Evolutionary conservation across 2,888 invertebrate genomes (phyloP).

Genomic region (Rhaphigaster nebulosa): DNA sequence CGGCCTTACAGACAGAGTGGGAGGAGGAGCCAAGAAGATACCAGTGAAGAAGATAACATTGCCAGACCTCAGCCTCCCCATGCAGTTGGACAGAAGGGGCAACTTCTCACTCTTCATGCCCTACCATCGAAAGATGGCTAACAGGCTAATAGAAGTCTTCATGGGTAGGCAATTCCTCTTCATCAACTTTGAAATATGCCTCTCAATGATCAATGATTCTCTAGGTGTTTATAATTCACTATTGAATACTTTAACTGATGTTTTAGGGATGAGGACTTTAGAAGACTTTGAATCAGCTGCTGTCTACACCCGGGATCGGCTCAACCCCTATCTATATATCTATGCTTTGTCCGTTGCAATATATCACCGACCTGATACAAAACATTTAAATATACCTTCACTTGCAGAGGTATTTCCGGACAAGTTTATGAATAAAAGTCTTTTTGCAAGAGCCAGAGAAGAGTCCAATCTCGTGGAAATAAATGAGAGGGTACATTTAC

Average conservation of each 20-base stretch:
- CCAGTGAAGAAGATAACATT: slow-evolving; percentile 74
- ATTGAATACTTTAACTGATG: not conserved
- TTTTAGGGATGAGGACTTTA: slow-evolving; percentile 77
- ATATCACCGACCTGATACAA: slow-evolving; percentile 80
- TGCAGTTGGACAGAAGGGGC: slow-evolving; percentile 75
- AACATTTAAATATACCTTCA: slow-evolving; percentile 79
- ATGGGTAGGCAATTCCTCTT: slow-evolving; percentile 71
- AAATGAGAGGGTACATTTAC: slow-evolving; percentile 58
- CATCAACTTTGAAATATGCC: not conserved
- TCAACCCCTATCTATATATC: slow-evolving; percentile 86
- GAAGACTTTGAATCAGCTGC: slow-evolving; percentile 81
- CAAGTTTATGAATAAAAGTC: slow-evolving; percentile 83
- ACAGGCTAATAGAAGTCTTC: slow-evolving; percentile 78
- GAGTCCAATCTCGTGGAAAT: slow-evolving; percentile 74
- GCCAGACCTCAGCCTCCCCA: slow-evolving; percentile 76
- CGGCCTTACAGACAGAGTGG: slow-evolving; percentile 74
- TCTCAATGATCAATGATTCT: not conserved
- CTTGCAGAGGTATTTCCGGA: slow-evolving; percentile 85
- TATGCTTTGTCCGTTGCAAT: slow-evolving; percentile 83
- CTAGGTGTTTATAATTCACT: not conserved
- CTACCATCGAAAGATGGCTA: slow-evolving; percentile 79
- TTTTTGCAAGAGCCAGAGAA: slow-evolving; percentile 79
- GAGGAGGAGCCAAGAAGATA: slow-evolving; percentile 71
- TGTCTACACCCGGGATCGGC: slow-evolving; percentile 78
- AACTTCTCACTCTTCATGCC: slow-evolving; percentile 84